Percentiles rank a stretch among this genome's conserved stretches.
Evolutionary conservation across 2,888 invertebrate genomes (phyloP).

Genomic region (Spilarctia lutea): DNA sequence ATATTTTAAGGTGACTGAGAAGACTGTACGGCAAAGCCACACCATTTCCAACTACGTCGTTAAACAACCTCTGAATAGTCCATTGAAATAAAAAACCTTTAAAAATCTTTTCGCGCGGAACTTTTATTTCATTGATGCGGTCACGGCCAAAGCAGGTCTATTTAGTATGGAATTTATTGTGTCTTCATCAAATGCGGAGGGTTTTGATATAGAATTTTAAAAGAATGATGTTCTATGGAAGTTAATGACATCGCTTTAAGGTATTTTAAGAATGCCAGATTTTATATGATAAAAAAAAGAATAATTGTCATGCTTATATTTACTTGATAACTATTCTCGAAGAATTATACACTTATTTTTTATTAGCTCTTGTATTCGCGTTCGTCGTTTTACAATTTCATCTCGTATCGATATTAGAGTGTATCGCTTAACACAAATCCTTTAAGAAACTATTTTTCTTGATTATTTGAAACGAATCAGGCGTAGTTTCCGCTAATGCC

Average conservation of each 20-base stretch:
- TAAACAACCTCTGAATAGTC: slow-evolving; percentile 13
- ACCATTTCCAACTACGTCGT: slow-evolving; percentile 6
- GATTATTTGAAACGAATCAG: no score
- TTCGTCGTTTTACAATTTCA: no score
- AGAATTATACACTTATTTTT: no score
- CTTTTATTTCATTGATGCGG: slow-evolving; percentile 18
- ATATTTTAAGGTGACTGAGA: neutral
- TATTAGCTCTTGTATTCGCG: no score
- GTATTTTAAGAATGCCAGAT: neutral
- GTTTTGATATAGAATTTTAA: slow-evolving; percentile 4
- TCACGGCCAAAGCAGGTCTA: slow-evolving; percentile 19
- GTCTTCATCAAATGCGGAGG: neutral
- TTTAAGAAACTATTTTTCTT: no score
- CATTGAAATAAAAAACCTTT: slow-evolving; percentile 16
- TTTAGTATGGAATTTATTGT: slow-evolving; percentile 6
- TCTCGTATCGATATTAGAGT: no score
- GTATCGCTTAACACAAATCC: no score
- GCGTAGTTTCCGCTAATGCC: no score
- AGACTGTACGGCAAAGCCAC: neutral
- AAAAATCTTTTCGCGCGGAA: slow-evolving; percentile 17
- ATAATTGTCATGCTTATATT: no score
- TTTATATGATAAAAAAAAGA: neutral
- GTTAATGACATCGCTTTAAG: neutral
- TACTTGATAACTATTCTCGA: no score
- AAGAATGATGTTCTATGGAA: neutral